Conservation (phyloP, 2,888 invertebrate genomes). For the Patella caerulea region DNA sequence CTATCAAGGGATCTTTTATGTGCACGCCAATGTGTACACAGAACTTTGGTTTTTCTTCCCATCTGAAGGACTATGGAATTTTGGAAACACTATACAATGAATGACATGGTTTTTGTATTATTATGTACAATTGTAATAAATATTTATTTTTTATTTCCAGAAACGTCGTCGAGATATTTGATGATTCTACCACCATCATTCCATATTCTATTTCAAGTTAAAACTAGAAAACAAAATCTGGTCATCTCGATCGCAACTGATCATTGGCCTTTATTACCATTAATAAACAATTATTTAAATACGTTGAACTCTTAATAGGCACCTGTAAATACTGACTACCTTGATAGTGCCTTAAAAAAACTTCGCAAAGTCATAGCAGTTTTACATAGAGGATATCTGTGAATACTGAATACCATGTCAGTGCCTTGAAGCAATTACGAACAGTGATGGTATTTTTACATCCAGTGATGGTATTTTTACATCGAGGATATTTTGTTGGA, state of each 20-base stretch:
- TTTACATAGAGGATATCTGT: neutral
- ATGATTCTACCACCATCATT: constrained; percentile 49
- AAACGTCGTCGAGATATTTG: constrained; percentile 17
- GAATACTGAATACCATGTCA: too few species aligned
- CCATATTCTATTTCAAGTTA: constrained; percentile 46
- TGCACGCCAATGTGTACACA: too few species aligned
- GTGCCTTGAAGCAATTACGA: neutral
- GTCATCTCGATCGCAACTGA: constrained; percentile 47
- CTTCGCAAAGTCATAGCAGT: neutral
- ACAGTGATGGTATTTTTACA: too few species aligned
- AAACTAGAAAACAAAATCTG: constrained; percentile 21
- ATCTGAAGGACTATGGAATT: too few species aligned
- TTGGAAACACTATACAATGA: too few species aligned
- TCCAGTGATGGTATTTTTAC: too few species aligned
- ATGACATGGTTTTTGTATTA: too few species aligned
- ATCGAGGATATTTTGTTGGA: too few species aligned
- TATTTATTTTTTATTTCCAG: neutral
- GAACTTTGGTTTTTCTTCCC: too few species aligned
- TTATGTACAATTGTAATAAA: too few species aligned
- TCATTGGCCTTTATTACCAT: constrained; percentile 39
- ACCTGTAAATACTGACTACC: too few species aligned
- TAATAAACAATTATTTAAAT: constrained; percentile 39
- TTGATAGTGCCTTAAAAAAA: neutral
- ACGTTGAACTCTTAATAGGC: constrained; percentile 16
- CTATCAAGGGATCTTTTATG: too few species aligned